phyloP scores from a whole-genome alignment of 2,797 vertebrate species.

The Neostethus bicornis region DNA sequence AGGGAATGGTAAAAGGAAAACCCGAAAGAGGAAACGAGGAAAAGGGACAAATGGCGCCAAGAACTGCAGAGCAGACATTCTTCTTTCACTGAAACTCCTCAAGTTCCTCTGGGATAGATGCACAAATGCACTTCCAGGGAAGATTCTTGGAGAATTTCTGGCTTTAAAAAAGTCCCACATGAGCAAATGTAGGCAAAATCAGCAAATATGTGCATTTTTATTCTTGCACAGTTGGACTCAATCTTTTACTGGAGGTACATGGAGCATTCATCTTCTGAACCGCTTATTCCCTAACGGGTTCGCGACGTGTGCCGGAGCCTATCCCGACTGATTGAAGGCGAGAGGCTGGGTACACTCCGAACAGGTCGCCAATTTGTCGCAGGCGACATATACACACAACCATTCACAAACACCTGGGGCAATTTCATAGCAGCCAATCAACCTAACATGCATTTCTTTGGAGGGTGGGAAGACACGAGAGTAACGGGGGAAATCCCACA shows the following conservation, averaged over 20 bases:
- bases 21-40: neutral
- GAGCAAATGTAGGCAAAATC: constrained; percentile 7
- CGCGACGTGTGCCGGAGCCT: too few species aligned
- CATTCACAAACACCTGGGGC: too few species aligned
- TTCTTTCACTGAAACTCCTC: constrained; percentile 9
- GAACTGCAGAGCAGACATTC: constrained; percentile 52
- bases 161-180: constrained; percentile 14
- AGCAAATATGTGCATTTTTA: neutral
- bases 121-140: constrained; percentile 3
- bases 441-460: too few species aligned
- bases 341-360: too few species aligned
- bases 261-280: too few species aligned
- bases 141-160: constrained; percentile 13
- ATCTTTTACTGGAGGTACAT: constrained; percentile 1
- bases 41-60: constrained; percentile 24
- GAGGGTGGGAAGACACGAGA: too few species aligned
- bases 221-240: constrained; percentile 13
- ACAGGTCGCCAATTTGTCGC: too few species aligned
- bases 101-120: constrained; percentile 13
- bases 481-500: too few species aligned
- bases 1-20: constrained; percentile 3
- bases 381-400: too few species aligned
- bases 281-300: too few species aligned
- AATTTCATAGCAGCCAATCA: too few species aligned
- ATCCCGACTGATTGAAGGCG: too few species aligned